These are phyloP conservation scores for Pachydiplax longipennis DNA, from an alignment of 2,888 invertebrate species.

Conservation along the genomic window DNA sequence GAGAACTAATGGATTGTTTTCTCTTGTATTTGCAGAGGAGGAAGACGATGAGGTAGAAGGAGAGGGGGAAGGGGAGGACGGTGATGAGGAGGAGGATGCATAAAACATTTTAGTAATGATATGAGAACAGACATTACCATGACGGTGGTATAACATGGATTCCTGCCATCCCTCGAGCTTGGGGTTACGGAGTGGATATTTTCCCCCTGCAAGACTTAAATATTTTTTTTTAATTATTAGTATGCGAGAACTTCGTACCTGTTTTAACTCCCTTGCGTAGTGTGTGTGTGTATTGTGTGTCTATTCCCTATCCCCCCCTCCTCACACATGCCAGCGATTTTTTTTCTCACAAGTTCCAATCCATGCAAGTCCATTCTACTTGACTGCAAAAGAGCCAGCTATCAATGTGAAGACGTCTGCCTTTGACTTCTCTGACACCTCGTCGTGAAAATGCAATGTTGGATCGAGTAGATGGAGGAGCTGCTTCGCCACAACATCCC, in stretches of 20 bases:
- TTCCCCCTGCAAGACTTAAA: constrained; percentile 43
- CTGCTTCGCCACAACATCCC: constrained; percentile 1
- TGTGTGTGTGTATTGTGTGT: constrained; percentile 45
- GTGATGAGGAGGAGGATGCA: constrained; percentile 67
- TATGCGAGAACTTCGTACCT: constrained; percentile 43
- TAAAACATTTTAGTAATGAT: constrained; percentile 52
- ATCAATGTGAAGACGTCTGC: constrained; percentile 10
- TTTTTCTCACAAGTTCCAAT: constrained; percentile 23
- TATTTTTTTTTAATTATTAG: constrained; percentile 42
- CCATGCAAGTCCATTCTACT: constrained; percentile 21
- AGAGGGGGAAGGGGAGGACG: constrained; percentile 71
- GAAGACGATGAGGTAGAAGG: constrained; percentile 70
- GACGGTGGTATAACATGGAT: constrained; percentile 46
- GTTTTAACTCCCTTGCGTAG: constrained; percentile 45
- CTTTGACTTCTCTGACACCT: background rate
- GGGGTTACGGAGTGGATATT: constrained; percentile 47
- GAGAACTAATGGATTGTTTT: background rate
- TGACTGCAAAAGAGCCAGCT: background rate
- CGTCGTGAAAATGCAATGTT: background rate
- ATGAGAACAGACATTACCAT: constrained; percentile 47
- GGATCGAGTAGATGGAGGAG: background rate
- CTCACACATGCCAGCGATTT: constrained; percentile 37
- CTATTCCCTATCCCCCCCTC: constrained; percentile 39
- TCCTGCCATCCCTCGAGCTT: constrained; percentile 47
- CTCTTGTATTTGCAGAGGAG: constrained; percentile 55